These are phyloP conservation scores for Melospiza melodia DNA, from an alignment of 2,113 vertebrate species.

Conservation along the genomic window DNA sequence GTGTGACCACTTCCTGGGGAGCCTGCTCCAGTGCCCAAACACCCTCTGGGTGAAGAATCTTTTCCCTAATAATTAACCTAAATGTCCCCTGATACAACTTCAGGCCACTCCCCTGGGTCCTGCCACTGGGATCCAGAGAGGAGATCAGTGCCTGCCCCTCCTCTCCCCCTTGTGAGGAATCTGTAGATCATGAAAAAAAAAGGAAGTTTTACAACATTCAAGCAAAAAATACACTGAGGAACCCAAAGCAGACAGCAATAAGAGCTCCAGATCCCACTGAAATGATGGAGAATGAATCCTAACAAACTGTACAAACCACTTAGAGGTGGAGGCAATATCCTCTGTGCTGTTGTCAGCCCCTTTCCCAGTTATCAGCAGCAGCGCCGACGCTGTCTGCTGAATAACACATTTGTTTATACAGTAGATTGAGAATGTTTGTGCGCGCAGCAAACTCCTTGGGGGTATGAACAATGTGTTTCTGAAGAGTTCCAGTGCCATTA, in stretches of 20 bases:
- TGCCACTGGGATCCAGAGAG: not conserved
- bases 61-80: not conserved
- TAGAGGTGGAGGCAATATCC: not conserved
- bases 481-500: conserved; percentile 61
- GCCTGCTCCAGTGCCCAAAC: not conserved
- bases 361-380: conserved; percentile 42
- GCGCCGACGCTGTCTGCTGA: conserved; percentile 47
- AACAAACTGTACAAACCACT: not conserved
- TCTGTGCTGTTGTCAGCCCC: not conserved
- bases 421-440: conserved; percentile 60
- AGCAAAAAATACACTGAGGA: not conserved
- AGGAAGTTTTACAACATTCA: accelerated
- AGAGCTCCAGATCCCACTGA: not conserved
- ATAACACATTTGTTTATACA: conserved; percentile 72
- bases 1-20: not conserved
- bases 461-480: conserved; percentile 62
- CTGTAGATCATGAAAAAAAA: not conserved
- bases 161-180: not conserved
- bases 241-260: not conserved
- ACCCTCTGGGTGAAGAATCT: not conserved
- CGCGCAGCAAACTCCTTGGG: conserved; percentile 51
- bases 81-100: not conserved
- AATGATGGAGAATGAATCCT: not conserved
- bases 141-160: not conserved
- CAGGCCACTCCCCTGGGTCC: not conserved